These are phyloP conservation scores for Rhabdomys pumilio DNA, from an alignment of 2,797 vertebrate genomes.

Conservation along the genomic window DNA sequence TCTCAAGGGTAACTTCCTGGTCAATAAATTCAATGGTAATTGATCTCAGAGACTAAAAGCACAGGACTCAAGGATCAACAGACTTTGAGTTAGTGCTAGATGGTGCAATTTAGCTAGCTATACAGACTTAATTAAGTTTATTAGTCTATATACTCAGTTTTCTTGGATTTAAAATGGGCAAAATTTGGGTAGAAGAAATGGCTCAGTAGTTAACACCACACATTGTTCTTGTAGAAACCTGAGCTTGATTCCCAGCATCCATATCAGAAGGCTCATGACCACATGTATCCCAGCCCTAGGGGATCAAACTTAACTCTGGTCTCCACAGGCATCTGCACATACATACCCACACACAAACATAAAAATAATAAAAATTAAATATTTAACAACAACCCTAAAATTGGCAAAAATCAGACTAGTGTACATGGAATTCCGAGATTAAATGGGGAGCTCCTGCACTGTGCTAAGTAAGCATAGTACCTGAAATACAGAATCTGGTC, in stretches of 20 bases:
- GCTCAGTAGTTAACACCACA: background rate
- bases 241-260: too few relatives aligned
- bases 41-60: slow-evolving; percentile 62
- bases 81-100: slow-evolving; percentile 44
- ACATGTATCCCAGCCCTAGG: background rate
- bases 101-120: slow-evolving; percentile 47
- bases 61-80: slow-evolving; percentile 39
- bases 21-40: slow-evolving; percentile 67
- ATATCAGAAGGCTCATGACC: background rate
- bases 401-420: background rate
- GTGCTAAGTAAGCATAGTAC: slow-evolving; percentile 3
- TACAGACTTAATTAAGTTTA: slow-evolving; percentile 55
- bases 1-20: slow-evolving; percentile 47
- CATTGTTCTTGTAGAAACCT: background rate
- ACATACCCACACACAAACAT: background rate
- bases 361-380: background rate
- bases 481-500: background rate
- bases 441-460: slow-evolving; percentile 29
- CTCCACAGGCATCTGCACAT: background rate
- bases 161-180: slow-evolving; percentile 28
- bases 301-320: background rate
- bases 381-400: background rate
- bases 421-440: slow-evolving; percentile 20
- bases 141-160: slow-evolving; percentile 24
- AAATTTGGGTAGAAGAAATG: background rate